Conservation (phyloP, 2,113 vertebrate genomes). For the Lamprologus speciosus region DNA sequence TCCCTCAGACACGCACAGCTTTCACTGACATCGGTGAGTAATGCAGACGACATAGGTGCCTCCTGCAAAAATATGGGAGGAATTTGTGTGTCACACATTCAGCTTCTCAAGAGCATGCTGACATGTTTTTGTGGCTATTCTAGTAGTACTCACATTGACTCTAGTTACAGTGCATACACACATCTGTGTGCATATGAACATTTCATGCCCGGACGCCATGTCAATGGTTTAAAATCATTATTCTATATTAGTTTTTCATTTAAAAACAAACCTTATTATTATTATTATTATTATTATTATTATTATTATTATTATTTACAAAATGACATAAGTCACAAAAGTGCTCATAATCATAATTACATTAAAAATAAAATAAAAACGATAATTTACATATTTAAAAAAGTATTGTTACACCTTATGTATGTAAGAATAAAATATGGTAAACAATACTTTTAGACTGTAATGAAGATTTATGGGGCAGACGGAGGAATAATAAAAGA, state of each 20-base stretch:
- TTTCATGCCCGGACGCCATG: not conserved
- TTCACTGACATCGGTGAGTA: not conserved
- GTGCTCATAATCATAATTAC: not conserved
- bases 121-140: conserved; percentile 2
- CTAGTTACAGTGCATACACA: not conserved
- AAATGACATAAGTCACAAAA: not conserved
- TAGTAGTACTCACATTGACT: not conserved
- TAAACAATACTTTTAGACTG: not conserved
- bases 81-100: conserved; percentile 2
- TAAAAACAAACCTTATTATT: not conserved
- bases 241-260: not conserved
- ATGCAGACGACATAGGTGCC: conserved; percentile 8
- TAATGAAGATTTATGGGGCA: too few relatives aligned
- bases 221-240: not conserved
- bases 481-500: not conserved
- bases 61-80: not conserved
- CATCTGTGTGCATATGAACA: not conserved
- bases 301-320: not conserved
- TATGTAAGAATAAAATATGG: not conserved
- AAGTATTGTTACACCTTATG: not conserved
- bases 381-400: not conserved
- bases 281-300: not conserved
- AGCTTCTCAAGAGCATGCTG: not conserved
- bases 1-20: conserved; percentile 1
- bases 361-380: not conserved